Evolutionary conservation across 2,113 vertebrate genomes (phyloP).

Genomic region (Macaca mulatta): DNA sequence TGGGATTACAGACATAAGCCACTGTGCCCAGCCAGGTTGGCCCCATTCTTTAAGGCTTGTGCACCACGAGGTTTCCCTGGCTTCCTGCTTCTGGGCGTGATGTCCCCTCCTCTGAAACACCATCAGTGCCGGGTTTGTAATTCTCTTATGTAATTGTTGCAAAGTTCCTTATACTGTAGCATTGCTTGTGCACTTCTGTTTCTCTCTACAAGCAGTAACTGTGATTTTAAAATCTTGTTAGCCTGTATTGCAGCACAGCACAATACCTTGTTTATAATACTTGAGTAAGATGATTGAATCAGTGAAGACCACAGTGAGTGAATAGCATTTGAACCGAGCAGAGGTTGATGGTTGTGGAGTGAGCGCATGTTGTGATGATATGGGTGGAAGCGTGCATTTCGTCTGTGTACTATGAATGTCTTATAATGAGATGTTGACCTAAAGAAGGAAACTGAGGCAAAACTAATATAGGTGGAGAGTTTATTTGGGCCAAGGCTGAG

Average conservation of each 20-base stretch:
- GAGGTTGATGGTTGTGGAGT: fast-evolving
- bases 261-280: background rate
- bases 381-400: fast-evolving
- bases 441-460: background rate
- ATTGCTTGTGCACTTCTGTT: background rate
- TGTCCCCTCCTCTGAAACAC: fast-evolving
- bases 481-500: background rate
- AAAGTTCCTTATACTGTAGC: too few species aligned
- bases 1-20: too few species aligned
- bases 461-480: background rate
- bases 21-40: too few species aligned
- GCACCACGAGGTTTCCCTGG: fast-evolving
- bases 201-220: background rate
- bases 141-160: background rate
- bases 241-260: background rate
- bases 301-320: background rate
- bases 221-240: background rate
- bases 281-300: background rate
- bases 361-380: fast-evolving
- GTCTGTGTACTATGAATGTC: background rate
- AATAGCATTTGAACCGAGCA: fast-evolving
- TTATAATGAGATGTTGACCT: background rate
- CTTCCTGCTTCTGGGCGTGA: background rate
- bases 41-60: too few species aligned
- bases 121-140: background rate